Evolutionary conservation across 1,140 invertebrate genomes (phyloP).

Genomic region (Drosophila busckii): DNA sequence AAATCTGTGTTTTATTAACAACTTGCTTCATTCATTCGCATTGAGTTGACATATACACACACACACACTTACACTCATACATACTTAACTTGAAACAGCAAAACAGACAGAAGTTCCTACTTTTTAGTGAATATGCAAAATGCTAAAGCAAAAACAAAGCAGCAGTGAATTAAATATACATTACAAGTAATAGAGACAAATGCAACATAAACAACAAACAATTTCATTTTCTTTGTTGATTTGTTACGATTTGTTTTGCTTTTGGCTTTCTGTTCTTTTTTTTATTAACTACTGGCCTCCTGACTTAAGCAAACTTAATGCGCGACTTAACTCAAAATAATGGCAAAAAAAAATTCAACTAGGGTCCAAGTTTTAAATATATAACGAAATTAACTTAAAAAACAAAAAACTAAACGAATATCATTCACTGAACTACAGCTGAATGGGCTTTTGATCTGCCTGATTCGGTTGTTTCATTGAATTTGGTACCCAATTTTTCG

Average conservation of each 20-base stretch:
- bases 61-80: slow-evolving; percentile 21
- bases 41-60: slow-evolving; percentile 21
- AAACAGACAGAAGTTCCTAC: slow-evolving; percentile 70
- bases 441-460: slow-evolving; percentile 16
- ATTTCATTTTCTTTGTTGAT: slow-evolving; percentile 7
- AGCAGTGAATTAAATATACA: slow-evolving; percentile 58
- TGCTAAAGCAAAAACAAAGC: slow-evolving; percentile 23
- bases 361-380: slow-evolving; percentile 74
- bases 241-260: slow-evolving; percentile 38
- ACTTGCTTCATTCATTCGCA: slow-evolving; percentile 40
- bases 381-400: slow-evolving; percentile 45
- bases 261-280: slow-evolving; percentile 26
- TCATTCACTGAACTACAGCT: slow-evolving; percentile 32
- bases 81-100: slow-evolving; percentile 36
- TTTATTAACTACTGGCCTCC: slow-evolving; percentile 15
- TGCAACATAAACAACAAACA: slow-evolving; percentile 22
- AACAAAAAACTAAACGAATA: slow-evolving; percentile 37
- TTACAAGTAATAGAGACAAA: slow-evolving; percentile 19
- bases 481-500: slow-evolving; percentile 49
- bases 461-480: slow-evolving; percentile 36
- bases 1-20: slow-evolving; percentile 67
- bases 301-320: slow-evolving; percentile 41
- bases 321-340: slow-evolving; percentile 54
- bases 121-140: slow-evolving; percentile 64
- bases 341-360: slow-evolving; percentile 73